Conservation (phyloP, 2,113 vertebrate genomes). For the Coregonus clupeaformis region DNA sequence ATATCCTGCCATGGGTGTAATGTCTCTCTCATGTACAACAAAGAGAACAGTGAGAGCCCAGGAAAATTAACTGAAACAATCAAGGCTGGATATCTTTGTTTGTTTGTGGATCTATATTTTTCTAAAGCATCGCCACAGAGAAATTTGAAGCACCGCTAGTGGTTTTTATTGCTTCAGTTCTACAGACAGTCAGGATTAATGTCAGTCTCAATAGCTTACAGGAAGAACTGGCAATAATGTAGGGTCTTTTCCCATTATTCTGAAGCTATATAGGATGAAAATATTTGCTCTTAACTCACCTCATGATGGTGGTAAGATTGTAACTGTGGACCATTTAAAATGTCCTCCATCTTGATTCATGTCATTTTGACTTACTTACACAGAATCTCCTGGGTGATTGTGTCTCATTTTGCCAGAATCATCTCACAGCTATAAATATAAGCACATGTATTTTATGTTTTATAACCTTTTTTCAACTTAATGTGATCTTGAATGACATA, state of each 20-base stretch:
- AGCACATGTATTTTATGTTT: constrained; percentile 38
- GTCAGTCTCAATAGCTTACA: constrained; percentile 71
- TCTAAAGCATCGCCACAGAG: constrained; percentile 22
- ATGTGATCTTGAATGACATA: constrained; percentile 35
- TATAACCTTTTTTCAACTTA: constrained; percentile 18
- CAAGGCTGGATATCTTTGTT: constrained; percentile 70
- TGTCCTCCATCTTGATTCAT: constrained; percentile 65
- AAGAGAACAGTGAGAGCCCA: constrained; percentile 68
- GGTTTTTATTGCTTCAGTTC: constrained; percentile 81
- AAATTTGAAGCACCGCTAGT: constrained; percentile 67
- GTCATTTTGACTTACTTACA: constrained; percentile 62
- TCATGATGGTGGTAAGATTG: constrained; percentile 64
- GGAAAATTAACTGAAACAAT: constrained; percentile 77
- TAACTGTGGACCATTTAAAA: constrained; percentile 64
- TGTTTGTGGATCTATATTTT: constrained; percentile 75
- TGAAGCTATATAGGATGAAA: constrained; percentile 56
- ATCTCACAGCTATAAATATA: constrained; percentile 54
- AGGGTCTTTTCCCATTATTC: constrained; percentile 67
- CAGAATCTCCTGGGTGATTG: constrained; percentile 43
- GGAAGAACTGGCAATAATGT: constrained; percentile 72
- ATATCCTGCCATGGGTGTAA: constrained; percentile 75
- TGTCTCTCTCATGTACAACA: constrained; percentile 80
- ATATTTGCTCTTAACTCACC: constrained; percentile 68
- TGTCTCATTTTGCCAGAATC: constrained; percentile 44
- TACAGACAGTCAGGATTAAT: constrained; percentile 80